phyloP scores from a whole-genome alignment of 2,113 vertebrate species.

The Podocnemis expansa region DNA sequence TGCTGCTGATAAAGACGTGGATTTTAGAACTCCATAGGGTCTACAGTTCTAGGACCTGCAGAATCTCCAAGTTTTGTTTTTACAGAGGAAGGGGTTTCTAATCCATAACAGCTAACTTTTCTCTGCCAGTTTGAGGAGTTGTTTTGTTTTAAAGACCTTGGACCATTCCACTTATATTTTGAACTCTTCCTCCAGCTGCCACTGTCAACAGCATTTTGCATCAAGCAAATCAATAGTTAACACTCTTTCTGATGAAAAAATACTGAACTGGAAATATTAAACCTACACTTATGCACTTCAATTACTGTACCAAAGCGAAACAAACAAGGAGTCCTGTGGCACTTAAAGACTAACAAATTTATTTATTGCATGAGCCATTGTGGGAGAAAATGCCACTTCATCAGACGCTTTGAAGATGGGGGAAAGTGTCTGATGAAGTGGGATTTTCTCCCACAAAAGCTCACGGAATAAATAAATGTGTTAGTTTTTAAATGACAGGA shows the following conservation, averaged over 20 bases:
- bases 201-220: neutral
- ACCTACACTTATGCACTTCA: neutral
- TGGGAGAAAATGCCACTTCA: no score
- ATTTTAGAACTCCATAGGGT: no score
- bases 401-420: no score
- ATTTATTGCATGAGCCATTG: no score
- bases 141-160: neutral
- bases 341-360: no score
- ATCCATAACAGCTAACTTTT: neutral
- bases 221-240: neutral
- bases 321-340: no score
- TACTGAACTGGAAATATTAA: rapidly evolving
- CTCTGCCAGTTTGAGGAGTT: neutral
- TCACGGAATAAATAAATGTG: no score
- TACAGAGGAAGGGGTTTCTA: neutral
- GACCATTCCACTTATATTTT: neutral
- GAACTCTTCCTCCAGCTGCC: neutral
- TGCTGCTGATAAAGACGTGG: no score
- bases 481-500: no score
- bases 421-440: no score
- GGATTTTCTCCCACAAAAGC: no score
- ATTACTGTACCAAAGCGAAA: neutral
- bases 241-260: neutral
- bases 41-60: neutral
- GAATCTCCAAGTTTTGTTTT: neutral